phyloP scores from a whole-genome alignment of 2,113 vertebrate genomes.

The Odontophorus gujanensis region DNA sequence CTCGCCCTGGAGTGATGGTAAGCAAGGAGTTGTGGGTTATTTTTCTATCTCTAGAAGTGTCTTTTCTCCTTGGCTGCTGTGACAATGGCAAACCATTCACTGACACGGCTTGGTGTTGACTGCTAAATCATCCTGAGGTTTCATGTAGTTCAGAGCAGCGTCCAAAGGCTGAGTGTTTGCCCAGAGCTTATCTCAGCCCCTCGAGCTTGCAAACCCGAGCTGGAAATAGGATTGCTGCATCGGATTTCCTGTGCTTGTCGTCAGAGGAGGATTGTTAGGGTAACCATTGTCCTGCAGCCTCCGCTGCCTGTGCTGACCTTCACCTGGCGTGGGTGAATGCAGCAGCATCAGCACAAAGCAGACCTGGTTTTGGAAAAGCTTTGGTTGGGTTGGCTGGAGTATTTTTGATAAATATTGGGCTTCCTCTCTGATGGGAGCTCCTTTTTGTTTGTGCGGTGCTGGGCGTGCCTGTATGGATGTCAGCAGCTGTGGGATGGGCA shows the following conservation, averaged over 20 bases:
- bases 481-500: neutral
- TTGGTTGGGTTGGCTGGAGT: rapidly evolving
- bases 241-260: constrained; percentile 12
- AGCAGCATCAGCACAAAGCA: neutral
- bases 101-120: neutral
- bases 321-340: neutral
- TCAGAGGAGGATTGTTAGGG: neutral
- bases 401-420: neutral
- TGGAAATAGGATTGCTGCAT: neutral
- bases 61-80: neutral
- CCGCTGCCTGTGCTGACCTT: neutral
- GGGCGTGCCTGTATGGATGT: neutral
- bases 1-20: constrained; percentile 85
- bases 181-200: neutral
- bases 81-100: neutral
- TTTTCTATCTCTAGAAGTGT: neutral
- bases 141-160: neutral
- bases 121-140: neutral
- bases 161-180: neutral
- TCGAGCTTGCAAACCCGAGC: neutral
- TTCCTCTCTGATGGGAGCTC: rapidly evolving
- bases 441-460: neutral
- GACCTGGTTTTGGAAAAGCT: neutral
- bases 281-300: neutral
- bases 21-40: constrained; percentile 50